phyloP scores from a whole-genome alignment of 2,113 vertebrate genomes.

The Oostethus manadensis region DNA sequence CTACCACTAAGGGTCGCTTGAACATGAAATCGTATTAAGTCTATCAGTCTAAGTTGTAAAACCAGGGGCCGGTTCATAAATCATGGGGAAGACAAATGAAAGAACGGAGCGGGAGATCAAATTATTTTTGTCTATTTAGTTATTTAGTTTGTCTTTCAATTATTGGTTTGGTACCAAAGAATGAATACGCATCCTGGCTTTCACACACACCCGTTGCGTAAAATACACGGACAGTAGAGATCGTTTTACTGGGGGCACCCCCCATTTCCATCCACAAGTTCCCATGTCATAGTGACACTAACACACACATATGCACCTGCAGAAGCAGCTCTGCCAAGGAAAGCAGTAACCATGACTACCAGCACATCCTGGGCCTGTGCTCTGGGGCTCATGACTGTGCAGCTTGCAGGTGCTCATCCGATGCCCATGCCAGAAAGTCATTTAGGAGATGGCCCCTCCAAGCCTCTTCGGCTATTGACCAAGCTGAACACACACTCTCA shows the following conservation, averaged over 20 bases:
- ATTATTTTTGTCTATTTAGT: conserved; percentile 8
- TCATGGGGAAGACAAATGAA: neutral
- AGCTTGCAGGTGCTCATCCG: conserved; percentile 73
- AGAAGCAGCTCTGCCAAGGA: conserved; percentile 65
- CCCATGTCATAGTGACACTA: conserved; percentile 67
- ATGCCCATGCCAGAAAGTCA: conserved; percentile 68
- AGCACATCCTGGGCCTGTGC: conserved; percentile 60
- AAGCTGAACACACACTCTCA: conserved; percentile 58
- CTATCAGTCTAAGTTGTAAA: too few relatives aligned
- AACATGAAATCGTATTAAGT: too few relatives aligned
- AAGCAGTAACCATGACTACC: conserved; percentile 69
- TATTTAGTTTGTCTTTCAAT: conserved; percentile 20
- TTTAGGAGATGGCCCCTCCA: conserved; percentile 63
- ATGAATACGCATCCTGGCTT: conserved; percentile 66
- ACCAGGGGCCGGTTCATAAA: too few relatives aligned
- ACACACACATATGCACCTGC: conserved; percentile 66
- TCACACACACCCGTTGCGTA: conserved; percentile 43
- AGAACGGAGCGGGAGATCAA: neutral
- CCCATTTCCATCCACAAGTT: conserved; percentile 63
- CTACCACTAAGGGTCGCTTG: too few relatives aligned
- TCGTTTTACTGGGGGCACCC: conserved; percentile 62
- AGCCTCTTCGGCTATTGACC: conserved; percentile 63
- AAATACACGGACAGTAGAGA: conserved; percentile 62
- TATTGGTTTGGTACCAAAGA: conserved; percentile 35
- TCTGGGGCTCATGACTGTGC: conserved; percentile 65